Percentiles rank a stretch among this genome's conserved stretches.
Conservation (phyloP, 1,140 invertebrate genomes). For the Drosophila fuyamai region DNA sequence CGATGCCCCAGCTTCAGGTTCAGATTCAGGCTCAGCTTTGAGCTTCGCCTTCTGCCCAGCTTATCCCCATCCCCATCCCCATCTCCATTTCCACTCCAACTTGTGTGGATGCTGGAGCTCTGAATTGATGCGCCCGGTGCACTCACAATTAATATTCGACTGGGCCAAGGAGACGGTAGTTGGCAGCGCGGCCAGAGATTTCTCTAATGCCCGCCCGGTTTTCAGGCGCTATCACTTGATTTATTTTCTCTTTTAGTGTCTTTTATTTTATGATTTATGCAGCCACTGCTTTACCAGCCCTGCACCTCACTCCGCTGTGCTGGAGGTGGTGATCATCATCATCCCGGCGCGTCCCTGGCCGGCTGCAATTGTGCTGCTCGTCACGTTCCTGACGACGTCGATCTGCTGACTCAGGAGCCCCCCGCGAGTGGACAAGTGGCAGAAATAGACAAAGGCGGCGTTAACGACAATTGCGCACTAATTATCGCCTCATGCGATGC, state of each 20-base stretch:
- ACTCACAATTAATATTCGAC: constrained; percentile 40
- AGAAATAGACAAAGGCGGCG: constrained; percentile 32
- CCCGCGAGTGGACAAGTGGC: not conserved
- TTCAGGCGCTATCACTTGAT: constrained; percentile 49
- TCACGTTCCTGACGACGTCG: constrained; percentile 28
- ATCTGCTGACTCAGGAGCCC: constrained; percentile 27
- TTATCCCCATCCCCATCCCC: not conserved
- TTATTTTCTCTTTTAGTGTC: constrained; percentile 79
- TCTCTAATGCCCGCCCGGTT: constrained; percentile 65
- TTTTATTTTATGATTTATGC: constrained; percentile 79
- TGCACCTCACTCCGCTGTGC: not conserved
- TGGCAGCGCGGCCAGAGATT: constrained; percentile 41
- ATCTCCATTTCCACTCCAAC: not conserved
- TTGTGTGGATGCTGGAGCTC: constrained; percentile 22
- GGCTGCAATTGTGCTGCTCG: constrained; percentile 30
- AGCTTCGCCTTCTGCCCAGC: not conserved
- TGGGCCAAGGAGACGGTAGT: constrained; percentile 28
- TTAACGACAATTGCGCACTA: constrained; percentile 51
- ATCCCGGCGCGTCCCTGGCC: not conserved
- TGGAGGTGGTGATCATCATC: constrained; percentile 5
- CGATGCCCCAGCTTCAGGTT: constrained; percentile 2
- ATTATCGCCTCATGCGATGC: constrained; percentile 33
- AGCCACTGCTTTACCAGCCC: constrained; percentile 6
- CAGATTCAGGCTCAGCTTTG: constrained; percentile 8
- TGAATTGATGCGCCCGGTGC: constrained; percentile 27